These are phyloP conservation scores for Pollenia angustigena DNA, from an alignment of 2,888 invertebrate species.

Conservation along the genomic window DNA sequence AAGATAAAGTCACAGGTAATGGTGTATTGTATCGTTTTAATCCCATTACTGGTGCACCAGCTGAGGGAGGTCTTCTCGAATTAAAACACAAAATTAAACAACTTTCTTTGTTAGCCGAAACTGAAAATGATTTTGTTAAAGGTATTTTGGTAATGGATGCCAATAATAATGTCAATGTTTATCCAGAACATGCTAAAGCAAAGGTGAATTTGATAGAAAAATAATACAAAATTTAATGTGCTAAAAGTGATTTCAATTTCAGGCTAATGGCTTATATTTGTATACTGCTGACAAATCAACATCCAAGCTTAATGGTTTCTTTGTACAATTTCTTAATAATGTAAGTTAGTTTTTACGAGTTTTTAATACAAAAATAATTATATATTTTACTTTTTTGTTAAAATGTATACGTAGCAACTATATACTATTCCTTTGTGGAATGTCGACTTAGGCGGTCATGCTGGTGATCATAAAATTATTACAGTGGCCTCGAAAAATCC, in stretches of 20 bases:
- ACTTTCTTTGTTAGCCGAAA: constrained; percentile 88
- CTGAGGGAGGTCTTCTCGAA: constrained; percentile 85
- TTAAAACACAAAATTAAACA: constrained; percentile 90
- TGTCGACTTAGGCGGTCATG: constrained; percentile 87
- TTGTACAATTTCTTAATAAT: constrained; percentile 80
- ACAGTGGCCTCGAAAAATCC: constrained; percentile 87
- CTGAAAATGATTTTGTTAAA: constrained; percentile 90
- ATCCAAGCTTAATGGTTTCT: constrained; percentile 87
- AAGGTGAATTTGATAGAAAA: constrained; percentile 76
- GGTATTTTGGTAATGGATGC: constrained; percentile 91
- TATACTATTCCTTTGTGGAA: constrained; percentile 89
- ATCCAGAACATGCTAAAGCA: constrained; percentile 86
- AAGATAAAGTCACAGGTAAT: constrained; percentile 88
- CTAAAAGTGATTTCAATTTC: constrained; percentile 1
- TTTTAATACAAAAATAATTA: background rate
- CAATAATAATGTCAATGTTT: constrained; percentile 88
- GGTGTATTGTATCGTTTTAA: constrained; percentile 93
- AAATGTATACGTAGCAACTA: constrained; percentile 85
- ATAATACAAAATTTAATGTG: background rate
- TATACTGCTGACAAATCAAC: constrained; percentile 87
- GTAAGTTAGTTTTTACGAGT: constrained; percentile 76
- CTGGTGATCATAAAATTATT: constrained; percentile 87
- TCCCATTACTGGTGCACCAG: constrained; percentile 93
- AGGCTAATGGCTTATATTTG: constrained; percentile 86
- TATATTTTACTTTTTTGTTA: constrained; percentile 1